Conservation (phyloP, 2,888 invertebrate genomes). For the Cataglyphis cursor region DNA sequence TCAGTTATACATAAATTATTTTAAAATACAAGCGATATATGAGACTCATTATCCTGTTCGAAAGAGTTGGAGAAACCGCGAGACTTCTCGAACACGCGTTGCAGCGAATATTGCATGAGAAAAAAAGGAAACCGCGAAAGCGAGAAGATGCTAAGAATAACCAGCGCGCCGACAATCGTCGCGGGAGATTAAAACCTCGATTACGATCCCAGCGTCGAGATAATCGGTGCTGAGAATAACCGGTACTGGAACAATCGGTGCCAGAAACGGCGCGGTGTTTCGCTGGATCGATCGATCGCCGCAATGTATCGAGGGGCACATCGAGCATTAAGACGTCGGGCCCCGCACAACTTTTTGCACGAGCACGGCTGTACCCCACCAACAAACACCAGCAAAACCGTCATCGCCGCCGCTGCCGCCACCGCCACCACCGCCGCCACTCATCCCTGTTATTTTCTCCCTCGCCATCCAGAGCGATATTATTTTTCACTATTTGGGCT, state of each 20-base stretch:
- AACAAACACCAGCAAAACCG: not conserved
- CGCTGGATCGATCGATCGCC: constrained; percentile 5
- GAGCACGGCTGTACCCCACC: constrained; percentile 2
- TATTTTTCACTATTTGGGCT: constrained; percentile 69
- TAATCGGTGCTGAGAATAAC: constrained; percentile 31
- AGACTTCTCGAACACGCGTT: not conserved
- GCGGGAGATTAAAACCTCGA: constrained; percentile 37
- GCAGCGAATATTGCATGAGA: not conserved
- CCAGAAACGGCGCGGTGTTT: constrained; percentile 17
- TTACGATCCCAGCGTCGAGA: not conserved
- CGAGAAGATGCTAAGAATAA: constrained; percentile 16
- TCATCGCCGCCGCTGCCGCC: not conserved
- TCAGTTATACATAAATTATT: not conserved
- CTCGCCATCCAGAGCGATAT: constrained; percentile 57
- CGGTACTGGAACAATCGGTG: constrained; percentile 31
- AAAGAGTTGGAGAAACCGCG: not conserved
- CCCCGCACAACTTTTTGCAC: constrained; percentile 23
- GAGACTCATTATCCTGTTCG: not conserved
- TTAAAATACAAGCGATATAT: not conserved
- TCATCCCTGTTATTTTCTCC: constrained; percentile 69
- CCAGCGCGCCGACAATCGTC: not conserved
- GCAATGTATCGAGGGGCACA: not conserved
- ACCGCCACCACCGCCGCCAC: not conserved
- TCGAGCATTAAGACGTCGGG: not conserved
- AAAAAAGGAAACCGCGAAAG: not conserved